Evolutionary conservation across 2,797 vertebrate genomes (phyloP).

Genomic region (Molossus molossus): DNA sequence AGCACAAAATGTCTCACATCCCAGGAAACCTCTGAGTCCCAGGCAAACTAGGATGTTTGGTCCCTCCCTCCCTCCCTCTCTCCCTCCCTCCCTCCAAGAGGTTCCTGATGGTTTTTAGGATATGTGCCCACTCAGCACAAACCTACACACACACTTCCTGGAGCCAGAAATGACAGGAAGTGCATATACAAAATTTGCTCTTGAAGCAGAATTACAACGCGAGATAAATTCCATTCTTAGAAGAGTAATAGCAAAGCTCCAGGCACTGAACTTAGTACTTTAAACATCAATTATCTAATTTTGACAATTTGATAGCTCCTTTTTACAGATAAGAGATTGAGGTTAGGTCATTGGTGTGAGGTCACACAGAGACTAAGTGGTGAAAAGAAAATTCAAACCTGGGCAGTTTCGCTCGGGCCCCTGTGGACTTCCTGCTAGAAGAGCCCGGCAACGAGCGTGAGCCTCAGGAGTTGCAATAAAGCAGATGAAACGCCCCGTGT

Average conservation of each 20-base stretch:
- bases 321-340: not conserved
- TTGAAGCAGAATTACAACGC: not conserved
- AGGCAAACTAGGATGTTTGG: not conserved
- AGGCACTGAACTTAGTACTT: not conserved
- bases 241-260: not conserved
- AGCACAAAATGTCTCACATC: not conserved
- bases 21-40: not conserved
- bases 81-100: not conserved
- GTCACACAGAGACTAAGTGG: not conserved
- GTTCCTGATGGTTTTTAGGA: not conserved
- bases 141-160: not conserved
- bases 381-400: not conserved
- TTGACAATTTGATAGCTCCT: not conserved
- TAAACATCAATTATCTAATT: not conserved
- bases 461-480: not conserved
- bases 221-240: not conserved
- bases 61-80: not conserved
- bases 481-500: accelerated
- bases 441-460: accelerated
- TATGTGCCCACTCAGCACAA: not conserved
- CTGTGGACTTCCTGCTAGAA: not conserved
- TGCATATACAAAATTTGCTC: not conserved
- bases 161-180: not conserved
- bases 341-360: not conserved
- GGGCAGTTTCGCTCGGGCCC: not conserved